A percentile compares a stretch with the other conserved stretches of the same genome.
These are phyloP conservation scores for Ormyrus rosae DNA, from an alignment of 2,888 invertebrate genomes.

Conservation along the genomic window DNA sequence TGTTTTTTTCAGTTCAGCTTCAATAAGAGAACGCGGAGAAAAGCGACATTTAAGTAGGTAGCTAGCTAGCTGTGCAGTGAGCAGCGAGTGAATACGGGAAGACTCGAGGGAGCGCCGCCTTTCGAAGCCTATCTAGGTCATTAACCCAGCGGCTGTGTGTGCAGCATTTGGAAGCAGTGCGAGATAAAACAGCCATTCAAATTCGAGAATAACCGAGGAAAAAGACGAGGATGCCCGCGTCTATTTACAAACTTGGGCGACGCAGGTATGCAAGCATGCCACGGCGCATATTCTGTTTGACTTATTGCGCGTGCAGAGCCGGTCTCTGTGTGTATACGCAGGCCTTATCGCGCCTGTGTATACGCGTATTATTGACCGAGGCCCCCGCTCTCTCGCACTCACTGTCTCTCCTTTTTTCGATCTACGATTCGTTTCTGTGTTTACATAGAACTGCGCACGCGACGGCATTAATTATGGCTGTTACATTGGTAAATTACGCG, in stretches of 20 bases:
- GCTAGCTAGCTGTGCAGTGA: no score
- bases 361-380: conserved; percentile 43
- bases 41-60: no score
- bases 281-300: not conserved
- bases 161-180: not conserved
- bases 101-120: not conserved
- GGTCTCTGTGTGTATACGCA: conserved; percentile 1
- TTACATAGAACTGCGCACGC: conserved; percentile 11
- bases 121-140: conserved; percentile 28
- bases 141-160: conserved; percentile 24
- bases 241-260: no score
- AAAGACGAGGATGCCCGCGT: no score
- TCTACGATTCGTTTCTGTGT: conserved; percentile 7
- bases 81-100: not conserved
- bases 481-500: not conserved
- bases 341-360: conserved; percentile 16
- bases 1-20: no score
- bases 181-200: no score
- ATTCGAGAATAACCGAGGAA: no score
- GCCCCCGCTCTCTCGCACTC: conserved; percentile 5
- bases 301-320: not conserved
- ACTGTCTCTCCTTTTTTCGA: not conserved
- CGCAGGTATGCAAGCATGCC: no score
- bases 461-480: conserved; percentile 20
- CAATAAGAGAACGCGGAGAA: no score